Evolutionary conservation across 2,888 invertebrate genomes (phyloP).

Genomic region (Yponomeuta malinellus): DNA sequence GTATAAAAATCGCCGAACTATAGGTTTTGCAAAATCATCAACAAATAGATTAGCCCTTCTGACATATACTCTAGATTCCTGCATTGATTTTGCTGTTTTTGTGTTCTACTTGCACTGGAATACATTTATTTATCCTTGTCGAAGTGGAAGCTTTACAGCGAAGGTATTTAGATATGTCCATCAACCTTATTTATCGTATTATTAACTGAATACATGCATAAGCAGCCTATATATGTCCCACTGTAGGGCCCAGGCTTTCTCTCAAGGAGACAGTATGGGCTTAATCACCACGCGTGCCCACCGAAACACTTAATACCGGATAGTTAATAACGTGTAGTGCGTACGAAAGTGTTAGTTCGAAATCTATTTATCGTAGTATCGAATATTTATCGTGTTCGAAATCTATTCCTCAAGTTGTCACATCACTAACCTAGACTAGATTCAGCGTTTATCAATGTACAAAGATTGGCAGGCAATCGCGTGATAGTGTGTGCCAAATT

Average conservation of each 20-base stretch:
- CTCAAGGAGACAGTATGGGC: too few relatives aligned
- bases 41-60: conserved; percentile 40
- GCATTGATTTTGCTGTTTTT: conserved; percentile 17
- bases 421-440: conserved; percentile 38
- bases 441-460: conserved; percentile 48
- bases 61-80: conserved; percentile 9
- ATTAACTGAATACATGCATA: too few relatives aligned
- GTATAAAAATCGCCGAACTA: conserved; percentile 57
- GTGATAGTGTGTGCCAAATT: conserved; percentile 61
- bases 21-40: conserved; percentile 59
- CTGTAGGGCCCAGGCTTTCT: too few relatives aligned
- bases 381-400: too few relatives aligned
- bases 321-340: too few relatives aligned
- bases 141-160: not conserved
- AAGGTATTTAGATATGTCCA: not conserved
- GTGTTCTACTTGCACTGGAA: not conserved
- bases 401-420: not conserved
- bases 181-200: not conserved
- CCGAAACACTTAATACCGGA: too few relatives aligned
- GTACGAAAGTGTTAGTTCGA: too few relatives aligned
- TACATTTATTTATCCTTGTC: not conserved
- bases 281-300: too few relatives aligned
- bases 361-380: not conserved
- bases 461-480: conserved; percentile 49
- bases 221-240: too few relatives aligned